These are phyloP conservation scores for Buathra laborator DNA, from an alignment of 2,888 invertebrate species.

Conservation along the genomic window DNA sequence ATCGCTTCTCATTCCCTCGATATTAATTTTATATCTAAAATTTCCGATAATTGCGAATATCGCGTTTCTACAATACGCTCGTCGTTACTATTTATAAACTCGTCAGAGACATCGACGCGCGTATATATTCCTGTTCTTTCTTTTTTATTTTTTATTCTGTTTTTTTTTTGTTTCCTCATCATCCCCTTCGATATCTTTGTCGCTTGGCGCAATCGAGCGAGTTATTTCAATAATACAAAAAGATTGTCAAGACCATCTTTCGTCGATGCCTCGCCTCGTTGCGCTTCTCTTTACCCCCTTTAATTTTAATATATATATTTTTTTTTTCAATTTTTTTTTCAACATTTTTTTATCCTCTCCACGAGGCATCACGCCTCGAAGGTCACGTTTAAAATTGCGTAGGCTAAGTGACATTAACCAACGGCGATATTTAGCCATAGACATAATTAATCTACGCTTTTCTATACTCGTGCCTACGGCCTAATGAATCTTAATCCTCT, in stretches of 20 bases:
- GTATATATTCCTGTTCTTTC: not conserved
- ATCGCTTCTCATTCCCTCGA: conserved; percentile 8
- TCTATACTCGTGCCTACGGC: conserved; percentile 59
- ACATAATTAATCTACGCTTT: conserved; percentile 49
- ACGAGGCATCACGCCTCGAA: conserved; percentile 18
- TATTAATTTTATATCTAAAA: conserved; percentile 36
- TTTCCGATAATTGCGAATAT: conserved; percentile 36
- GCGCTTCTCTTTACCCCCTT: conserved; percentile 31
- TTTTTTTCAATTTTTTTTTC: not conserved
- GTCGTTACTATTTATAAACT: conserved; percentile 49
- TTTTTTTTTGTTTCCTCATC: not conserved
- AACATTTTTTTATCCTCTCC: conserved; percentile 25
- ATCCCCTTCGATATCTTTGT: not conserved
- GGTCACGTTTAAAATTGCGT: conserved; percentile 46
- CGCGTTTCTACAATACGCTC: conserved; percentile 48
- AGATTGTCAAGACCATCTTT: conserved; percentile 79
- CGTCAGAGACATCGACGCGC: conserved; percentile 28
- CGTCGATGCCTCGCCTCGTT: conserved; percentile 42
- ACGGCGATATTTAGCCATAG: conserved; percentile 43
- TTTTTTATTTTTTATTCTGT: not conserved
- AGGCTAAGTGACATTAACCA: conserved; percentile 50
- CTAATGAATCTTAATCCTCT: conserved; percentile 42
- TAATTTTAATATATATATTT: conserved; percentile 3
- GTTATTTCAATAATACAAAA: conserved; percentile 79
- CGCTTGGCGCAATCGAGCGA: conserved; percentile 32